Evolutionary conservation across 2,888 invertebrate genomes (phyloP).

Genomic region (Frankliniella intonsa): DNA sequence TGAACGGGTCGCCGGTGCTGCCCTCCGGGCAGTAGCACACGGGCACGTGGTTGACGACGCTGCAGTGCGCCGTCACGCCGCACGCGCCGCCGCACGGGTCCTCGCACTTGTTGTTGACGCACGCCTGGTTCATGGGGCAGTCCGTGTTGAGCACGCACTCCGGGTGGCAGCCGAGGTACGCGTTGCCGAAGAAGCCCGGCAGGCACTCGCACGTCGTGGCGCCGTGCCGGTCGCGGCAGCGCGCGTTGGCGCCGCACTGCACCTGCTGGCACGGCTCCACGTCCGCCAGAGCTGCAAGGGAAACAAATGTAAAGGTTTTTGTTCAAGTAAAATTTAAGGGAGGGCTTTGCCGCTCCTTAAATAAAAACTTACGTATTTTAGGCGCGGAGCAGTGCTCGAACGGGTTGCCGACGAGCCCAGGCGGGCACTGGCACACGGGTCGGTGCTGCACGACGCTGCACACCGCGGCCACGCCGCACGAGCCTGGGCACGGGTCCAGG

Average conservation of each 20-base stretch:
- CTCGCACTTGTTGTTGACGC: slow-evolving; percentile 71
- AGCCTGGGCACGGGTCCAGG: slow-evolving; percentile 71
- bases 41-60: slow-evolving; percentile 68
- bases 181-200: slow-evolving; percentile 73
- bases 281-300: not conserved
- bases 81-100: slow-evolving; percentile 73
- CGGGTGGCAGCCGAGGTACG: slow-evolving; percentile 69
- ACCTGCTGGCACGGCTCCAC: slow-evolving; percentile 55
- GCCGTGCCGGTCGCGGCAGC: slow-evolving; percentile 62
- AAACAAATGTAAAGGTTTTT: too few relatives aligned
- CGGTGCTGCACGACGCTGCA: slow-evolving; percentile 67
- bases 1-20: slow-evolving; percentile 69
- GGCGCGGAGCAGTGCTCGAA: slow-evolving; percentile 67
- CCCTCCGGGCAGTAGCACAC: slow-evolving; percentile 70
- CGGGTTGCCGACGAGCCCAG: slow-evolving; percentile 68
- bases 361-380: slow-evolving; percentile 50
- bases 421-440: slow-evolving; percentile 66
- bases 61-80: slow-evolving; percentile 68
- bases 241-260: slow-evolving; percentile 69
- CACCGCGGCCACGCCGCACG: slow-evolving; percentile 68
- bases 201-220: slow-evolving; percentile 66
- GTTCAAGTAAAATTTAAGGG: not conserved
- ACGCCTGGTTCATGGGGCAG: slow-evolving; percentile 65
- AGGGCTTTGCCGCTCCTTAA: not conserved
- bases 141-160: slow-evolving; percentile 80